Evolutionary conservation across 2,888 invertebrate species (phyloP).

Genomic region (Thera britannica): DNA sequence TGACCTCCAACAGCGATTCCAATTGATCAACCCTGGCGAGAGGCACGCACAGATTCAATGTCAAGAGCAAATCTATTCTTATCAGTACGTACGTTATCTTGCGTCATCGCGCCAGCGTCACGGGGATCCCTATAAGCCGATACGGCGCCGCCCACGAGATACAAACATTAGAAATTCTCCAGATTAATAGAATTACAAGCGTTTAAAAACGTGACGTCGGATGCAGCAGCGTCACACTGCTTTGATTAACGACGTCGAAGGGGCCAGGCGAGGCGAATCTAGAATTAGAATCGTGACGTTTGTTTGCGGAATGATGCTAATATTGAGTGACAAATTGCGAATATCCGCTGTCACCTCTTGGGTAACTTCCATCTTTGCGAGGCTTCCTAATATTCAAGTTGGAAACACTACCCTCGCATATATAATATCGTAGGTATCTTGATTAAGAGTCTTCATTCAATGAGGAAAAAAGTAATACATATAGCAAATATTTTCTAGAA

Average conservation of each 20-base stretch:
- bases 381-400: conserved; percentile 16
- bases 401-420: conserved; percentile 21
- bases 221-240: conserved; percentile 42
- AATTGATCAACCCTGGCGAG: conserved; percentile 56
- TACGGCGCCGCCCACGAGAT: conserved; percentile 36
- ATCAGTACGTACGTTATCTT: conserved; percentile 45
- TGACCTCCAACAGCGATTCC: conserved; percentile 51
- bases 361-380: conserved; percentile 34
- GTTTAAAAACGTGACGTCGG: conserved; percentile 36
- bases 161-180: conserved; percentile 29
- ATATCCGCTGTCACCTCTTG: conserved; percentile 45
- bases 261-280: conserved; percentile 41
- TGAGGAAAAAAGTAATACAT: conserved; percentile 4
- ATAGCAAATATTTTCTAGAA: neutral
- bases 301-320: conserved; percentile 41
- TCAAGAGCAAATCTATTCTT: conserved; percentile 61
- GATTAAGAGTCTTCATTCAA: neutral
- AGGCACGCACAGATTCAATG: conserved; percentile 58
- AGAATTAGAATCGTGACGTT: conserved; percentile 50
- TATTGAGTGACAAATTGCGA: conserved; percentile 44
- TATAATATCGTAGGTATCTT: too few species aligned
- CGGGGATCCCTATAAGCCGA: conserved; percentile 48
- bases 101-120: conserved; percentile 50
- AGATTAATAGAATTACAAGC: conserved; percentile 28
- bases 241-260: conserved; percentile 46